Percentiles rank a stretch among this genome's conserved stretches.
Evolutionary conservation across 92 coral and sea anemone genomes (phyloP).

Genomic region (Parazoanthus swiftii): DNA sequence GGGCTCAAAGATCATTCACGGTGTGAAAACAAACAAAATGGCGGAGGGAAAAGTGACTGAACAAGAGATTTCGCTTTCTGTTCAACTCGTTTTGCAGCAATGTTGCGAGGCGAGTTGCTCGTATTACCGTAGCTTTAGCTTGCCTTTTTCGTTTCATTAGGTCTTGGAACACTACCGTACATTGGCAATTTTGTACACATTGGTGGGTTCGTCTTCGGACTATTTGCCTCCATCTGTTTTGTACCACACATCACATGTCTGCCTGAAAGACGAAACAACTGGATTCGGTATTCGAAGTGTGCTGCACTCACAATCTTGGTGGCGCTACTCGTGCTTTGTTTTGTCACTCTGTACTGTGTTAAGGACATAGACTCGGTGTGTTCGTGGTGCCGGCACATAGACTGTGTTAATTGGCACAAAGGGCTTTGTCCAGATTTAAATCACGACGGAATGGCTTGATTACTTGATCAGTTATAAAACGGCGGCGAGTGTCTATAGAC

Average conservation of each 20-base stretch:
- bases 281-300: constrained; percentile 44
- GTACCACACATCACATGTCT: constrained; percentile 36
- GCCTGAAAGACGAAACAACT: constrained; percentile 23
- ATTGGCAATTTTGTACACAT: constrained; percentile 88
- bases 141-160: constrained; percentile 34
- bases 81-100: no score
- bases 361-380: constrained; percentile 56
- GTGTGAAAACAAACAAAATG: no score
- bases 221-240: constrained; percentile 58
- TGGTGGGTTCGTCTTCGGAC: constrained; percentile 82
- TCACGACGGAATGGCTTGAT: constrained; percentile 52
- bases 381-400: constrained; percentile 56
- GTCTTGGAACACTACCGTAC: constrained; percentile 79
- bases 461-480: no score
- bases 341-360: constrained; percentile 47
- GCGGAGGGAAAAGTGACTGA: no score
- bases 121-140: no score
- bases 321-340: constrained; percentile 22
- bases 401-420: constrained; percentile 71
- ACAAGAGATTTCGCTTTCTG: no score
- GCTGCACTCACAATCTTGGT: constrained; percentile 45
- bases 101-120: no score
- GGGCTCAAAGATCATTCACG: no score
- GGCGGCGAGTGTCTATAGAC: no score
- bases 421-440: constrained; percentile 65